Evolutionary conservation across 2,888 invertebrate genomes (phyloP), one percentile per base, ranked within the genome.

Genomic region (Drosophila histrio): DNA sequence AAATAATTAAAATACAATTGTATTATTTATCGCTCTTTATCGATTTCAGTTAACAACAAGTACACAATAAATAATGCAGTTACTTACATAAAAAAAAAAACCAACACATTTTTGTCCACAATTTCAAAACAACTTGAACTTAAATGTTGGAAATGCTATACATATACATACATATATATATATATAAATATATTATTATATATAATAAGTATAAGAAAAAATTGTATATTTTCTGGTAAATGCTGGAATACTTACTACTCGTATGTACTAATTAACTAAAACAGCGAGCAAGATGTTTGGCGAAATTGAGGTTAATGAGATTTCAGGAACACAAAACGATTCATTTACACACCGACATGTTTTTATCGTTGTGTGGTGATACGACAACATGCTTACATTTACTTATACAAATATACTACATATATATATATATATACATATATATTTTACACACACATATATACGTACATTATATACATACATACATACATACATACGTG

Each of bases 401-500:
- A 50, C 49, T 46, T 46, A 34, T 54, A 54, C 44, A 60, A 32
- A 49, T n/a, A 53, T 11, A 32, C 43, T n/a, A 53, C 8, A 38
- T 43, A 28, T 52, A 54, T 44, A 62, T 32, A 28, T 26, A 63
- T 56, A 46, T 34, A 54, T 34, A 56, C 9, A 67, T 46, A 44
- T 56, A 72, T 41, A 78, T 46, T 30, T n/a, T 70, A 77, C 66
- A 81, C 67, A 72, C 57, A 43, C n/a, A 32, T 32, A 32, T 59
- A 60, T 80, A 71, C 57, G 74, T 76, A 81, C 73, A 73, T 46
- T 3, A 57, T 41, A 79, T 75, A 80, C 68, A 78, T 34, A 43
- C 32, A 64, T 30, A 49, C 41, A 59, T 22, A 63, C 39, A 72
- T 76, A 78, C 72, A 79, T 80, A 66, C 54, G 74, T 75, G 77